phyloP scores from a whole-genome alignment of 2,113 vertebrate species.

The Laticauda colubrina region DNA sequence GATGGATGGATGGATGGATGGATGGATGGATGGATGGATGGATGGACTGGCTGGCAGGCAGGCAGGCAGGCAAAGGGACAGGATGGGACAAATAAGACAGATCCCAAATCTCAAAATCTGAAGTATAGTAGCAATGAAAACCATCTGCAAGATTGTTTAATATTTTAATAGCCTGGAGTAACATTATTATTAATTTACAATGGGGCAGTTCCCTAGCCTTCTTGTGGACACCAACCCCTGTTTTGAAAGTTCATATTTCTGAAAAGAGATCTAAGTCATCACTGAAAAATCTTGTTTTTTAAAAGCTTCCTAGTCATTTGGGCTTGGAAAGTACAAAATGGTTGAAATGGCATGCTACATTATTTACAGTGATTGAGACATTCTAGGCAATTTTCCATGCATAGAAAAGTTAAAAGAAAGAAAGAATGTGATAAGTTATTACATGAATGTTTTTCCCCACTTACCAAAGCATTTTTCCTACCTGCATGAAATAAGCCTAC shows the following conservation, averaged over 20 bases:
- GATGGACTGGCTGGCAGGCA: accelerated
- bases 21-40: no score
- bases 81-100: not conserved
- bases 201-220: not conserved
- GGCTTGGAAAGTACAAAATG: not conserved
- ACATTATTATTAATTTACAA: not conserved
- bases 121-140: not conserved
- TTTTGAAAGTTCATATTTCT: not conserved
- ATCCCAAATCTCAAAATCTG: not conserved
- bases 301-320: not conserved
- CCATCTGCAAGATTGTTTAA: not conserved
- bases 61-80: not conserved
- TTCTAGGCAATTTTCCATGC: not conserved
- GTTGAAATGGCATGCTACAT: not conserved
- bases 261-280: not conserved
- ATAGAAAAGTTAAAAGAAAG: not conserved
- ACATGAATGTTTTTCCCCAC: not conserved
- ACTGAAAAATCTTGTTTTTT: not conserved
- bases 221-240: not conserved
- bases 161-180: not conserved
- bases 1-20: no score
- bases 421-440: not conserved
- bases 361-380: not conserved
- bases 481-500: not conserved
- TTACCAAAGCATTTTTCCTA: not conserved